Evolutionary conservation across 2,113 vertebrate genomes (phyloP).

Genomic region (Etheostoma spectabile): DNA sequence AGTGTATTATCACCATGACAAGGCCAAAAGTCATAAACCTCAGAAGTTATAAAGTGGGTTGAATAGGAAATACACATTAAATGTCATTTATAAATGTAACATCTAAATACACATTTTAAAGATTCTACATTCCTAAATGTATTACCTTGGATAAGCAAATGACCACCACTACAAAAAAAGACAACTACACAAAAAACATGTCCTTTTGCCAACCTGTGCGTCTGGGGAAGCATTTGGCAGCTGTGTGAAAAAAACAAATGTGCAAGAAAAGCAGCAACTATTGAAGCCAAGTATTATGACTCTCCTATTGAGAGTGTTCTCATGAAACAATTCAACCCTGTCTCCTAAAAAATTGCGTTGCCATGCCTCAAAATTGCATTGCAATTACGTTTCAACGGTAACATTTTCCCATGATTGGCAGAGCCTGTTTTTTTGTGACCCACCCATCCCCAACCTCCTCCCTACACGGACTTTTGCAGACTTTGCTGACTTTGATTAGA

Average conservation of each 20-base stretch:
- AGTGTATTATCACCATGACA: not conserved
- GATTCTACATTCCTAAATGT: not conserved
- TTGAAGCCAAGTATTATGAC: not conserved
- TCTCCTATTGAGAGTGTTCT: not conserved
- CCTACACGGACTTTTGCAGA: no score
- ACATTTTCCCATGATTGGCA: no score
- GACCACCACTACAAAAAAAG: not conserved
- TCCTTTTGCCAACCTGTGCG: not conserved
- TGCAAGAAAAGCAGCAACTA: slow-evolving; percentile 11
- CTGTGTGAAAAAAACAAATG: slow-evolving; percentile 36
- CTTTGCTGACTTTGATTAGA: no score
- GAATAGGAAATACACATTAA: not conserved
- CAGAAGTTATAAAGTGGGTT: not conserved
- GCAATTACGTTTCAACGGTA: no score
- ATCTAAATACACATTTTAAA: not conserved
- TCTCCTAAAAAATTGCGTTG: no score
- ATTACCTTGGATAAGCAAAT: not conserved
- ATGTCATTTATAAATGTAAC: not conserved
- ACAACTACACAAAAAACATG: not conserved
- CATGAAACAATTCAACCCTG: not conserved
- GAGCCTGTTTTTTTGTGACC: no score
- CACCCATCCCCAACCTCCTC: no score
- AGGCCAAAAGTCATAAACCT: not conserved
- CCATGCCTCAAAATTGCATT: no score
- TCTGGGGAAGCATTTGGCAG: slow-evolving; percentile 36